These are phyloP conservation scores for Atethmia centrago DNA, from an alignment of 2,888 invertebrate genomes.

Conservation along the genomic window DNA sequence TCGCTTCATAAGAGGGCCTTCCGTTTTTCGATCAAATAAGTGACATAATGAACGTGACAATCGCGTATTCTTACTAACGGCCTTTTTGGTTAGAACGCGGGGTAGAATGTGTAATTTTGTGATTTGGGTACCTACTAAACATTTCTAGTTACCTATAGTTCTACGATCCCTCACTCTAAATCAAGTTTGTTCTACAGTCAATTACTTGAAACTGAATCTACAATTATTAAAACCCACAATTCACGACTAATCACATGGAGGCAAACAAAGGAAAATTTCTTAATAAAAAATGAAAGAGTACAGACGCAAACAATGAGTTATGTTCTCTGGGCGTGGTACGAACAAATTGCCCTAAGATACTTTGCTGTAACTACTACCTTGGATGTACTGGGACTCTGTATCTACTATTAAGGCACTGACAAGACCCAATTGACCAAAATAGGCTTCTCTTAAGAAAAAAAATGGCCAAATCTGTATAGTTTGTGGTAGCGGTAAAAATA, in stretches of 20 bases:
- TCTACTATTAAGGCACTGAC: no score
- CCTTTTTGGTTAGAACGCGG: background rate
- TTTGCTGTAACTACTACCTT: constrained; percentile 25
- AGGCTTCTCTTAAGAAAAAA: no score
- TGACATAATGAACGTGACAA: background rate
- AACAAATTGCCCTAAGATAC: constrained; percentile 42
- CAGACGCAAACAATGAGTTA: constrained; percentile 53
- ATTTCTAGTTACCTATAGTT: background rate
- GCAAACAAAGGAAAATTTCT: constrained; percentile 57
- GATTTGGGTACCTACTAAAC: background rate
- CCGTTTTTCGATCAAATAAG: background rate
- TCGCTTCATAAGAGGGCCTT: background rate
- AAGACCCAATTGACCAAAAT: no score
- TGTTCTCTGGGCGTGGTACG: constrained; percentile 15
- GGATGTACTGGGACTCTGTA: background rate
- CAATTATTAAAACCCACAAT: constrained; percentile 40
- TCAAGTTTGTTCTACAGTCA: background rate
- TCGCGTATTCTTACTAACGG: background rate
- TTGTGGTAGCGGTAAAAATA: no score
- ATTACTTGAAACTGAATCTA: constrained; percentile 1
- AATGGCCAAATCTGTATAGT: no score
- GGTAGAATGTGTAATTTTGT: background rate
- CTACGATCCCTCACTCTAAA: background rate
- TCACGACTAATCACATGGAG: constrained; percentile 21
- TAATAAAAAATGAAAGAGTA: constrained; percentile 60